Percentiles rank a stretch among this genome's conserved stretches.
Evolutionary conservation across 2,888 invertebrate species (phyloP).

Genomic region (Chorisops tibialis): DNA sequence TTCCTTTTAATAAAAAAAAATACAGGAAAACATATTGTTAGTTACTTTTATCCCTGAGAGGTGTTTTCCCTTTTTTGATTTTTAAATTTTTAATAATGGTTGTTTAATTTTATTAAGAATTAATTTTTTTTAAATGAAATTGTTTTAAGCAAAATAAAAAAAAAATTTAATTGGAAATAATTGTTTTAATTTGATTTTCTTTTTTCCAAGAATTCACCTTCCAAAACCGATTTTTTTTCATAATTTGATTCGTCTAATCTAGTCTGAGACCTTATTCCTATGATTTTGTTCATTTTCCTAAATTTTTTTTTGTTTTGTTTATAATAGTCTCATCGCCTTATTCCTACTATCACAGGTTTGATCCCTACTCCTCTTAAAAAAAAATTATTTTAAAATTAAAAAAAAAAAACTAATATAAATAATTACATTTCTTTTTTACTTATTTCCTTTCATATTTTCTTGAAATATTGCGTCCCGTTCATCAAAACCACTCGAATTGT

Average conservation of each 20-base stretch:
- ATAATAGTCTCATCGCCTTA: slow-evolving; percentile 22
- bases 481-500: too few species aligned
- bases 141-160: neutral
- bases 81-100: neutral
- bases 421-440: too few species aligned
- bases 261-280: neutral
- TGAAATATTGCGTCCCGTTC: too few species aligned
- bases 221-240: neutral
- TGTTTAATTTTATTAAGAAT: neutral
- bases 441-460: too few species aligned
- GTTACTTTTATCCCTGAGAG: slow-evolving; percentile 19
- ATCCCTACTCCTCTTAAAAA: slow-evolving; percentile 27
- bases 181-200: neutral
- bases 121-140: too few species aligned
- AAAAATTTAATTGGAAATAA: neutral
- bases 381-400: neutral
- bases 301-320: slow-evolving; percentile 6
- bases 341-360: slow-evolving; percentile 32
- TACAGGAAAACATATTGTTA: slow-evolving; percentile 16
- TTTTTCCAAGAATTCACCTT: neutral
- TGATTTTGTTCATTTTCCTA: neutral
- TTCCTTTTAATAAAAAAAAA: too few species aligned
- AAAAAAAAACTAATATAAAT: neutral
- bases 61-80: slow-evolving; percentile 14
- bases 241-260: neutral